Percentiles rank a stretch among this genome's conserved stretches.
Conservation (phyloP, 2,888 invertebrate genomes). For the Cantharis flavilabris region DNA sequence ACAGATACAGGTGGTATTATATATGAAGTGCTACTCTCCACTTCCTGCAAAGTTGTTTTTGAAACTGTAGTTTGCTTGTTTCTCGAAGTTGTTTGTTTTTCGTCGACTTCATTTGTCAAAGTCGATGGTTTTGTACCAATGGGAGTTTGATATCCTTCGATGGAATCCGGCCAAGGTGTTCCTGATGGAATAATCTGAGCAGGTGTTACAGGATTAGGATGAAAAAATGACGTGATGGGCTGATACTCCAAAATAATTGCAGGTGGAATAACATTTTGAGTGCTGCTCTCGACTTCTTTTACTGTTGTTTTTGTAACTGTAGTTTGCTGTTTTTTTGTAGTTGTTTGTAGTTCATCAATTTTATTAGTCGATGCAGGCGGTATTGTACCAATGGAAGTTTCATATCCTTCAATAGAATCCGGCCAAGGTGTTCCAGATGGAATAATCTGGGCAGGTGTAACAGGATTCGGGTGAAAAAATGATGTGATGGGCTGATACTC, state of each 20-base stretch:
- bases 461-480: constrained; percentile 10
- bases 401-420: not conserved
- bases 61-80: too few relatives aligned
- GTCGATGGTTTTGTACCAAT: not conserved
- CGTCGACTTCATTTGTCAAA: not conserved
- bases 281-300: not conserved
- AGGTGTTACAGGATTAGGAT: constrained; percentile 8
- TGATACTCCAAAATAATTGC: constrained; percentile 21
- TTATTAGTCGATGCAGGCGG: not conserved
- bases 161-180: constrained; percentile 21
- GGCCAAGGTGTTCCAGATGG: constrained; percentile 27
- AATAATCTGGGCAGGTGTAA: constrained; percentile 15
- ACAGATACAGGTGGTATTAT: not conserved
- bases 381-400: not conserved
- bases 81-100: not conserved
- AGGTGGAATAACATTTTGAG: not conserved
- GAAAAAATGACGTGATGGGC: constrained; percentile 21
- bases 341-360: not conserved
- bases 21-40: not conserved
- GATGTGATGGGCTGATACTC: constrained; percentile 28
- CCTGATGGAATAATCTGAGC: constrained; percentile 21
- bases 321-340: not conserved
- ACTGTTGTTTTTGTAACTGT: not conserved
- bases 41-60: not conserved
- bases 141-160: not conserved